Evolutionary conservation across 2,113 vertebrate genomes (phyloP).

Genomic region (Kryptolebias marmoratus): DNA sequence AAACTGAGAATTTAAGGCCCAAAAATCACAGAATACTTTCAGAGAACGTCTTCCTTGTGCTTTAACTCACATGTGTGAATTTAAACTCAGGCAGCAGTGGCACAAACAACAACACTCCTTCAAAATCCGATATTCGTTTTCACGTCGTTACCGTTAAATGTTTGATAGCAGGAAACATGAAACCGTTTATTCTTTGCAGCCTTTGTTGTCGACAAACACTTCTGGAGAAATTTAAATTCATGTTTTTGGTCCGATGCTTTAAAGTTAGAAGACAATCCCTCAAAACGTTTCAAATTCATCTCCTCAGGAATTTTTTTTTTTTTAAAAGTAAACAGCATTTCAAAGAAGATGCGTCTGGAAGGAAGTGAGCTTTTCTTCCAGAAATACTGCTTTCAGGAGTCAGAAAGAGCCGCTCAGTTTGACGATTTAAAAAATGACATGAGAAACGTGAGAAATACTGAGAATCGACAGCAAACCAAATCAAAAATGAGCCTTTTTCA

Average conservation of each 20-base stretch:
- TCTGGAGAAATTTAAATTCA: background rate
- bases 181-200: background rate
- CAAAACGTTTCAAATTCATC: background rate
- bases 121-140: background rate
- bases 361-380: background rate
- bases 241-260: background rate
- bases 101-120: background rate
- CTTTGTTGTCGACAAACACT: background rate
- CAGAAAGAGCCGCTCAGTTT: background rate
- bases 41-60: slow-evolving; percentile 36
- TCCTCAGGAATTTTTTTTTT: too few relatives aligned
- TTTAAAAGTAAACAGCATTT: background rate
- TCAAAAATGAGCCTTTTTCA: slow-evolving; percentile 4
- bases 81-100: background rate
- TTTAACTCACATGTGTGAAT: slow-evolving; percentile 7
- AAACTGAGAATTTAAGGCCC: slow-evolving; percentile 11
- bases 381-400: slow-evolving; percentile 13
- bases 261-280: background rate
- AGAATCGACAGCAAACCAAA: slow-evolving; percentile 7
- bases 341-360: background rate
- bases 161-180: background rate
- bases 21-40: background rate
- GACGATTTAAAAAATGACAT: background rate
- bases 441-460: background rate
- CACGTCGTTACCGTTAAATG: too few relatives aligned